Conservation (phyloP, 2,888 invertebrate genomes). For the Spisula subtruncata region DNA sequence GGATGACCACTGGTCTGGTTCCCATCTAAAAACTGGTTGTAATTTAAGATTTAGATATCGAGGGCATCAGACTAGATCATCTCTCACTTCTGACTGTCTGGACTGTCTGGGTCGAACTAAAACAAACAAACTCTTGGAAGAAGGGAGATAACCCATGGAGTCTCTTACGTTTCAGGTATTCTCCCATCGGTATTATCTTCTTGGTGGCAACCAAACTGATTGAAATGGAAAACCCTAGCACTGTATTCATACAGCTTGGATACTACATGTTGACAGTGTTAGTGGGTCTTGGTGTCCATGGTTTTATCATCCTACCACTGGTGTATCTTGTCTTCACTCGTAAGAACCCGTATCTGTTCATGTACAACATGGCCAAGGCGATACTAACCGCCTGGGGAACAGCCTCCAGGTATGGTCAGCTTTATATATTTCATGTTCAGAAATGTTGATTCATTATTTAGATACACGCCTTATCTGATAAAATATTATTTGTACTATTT, state of each 20-base stretch:
- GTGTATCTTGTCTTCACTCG: slow-evolving; percentile 91
- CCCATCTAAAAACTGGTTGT: too few species aligned
- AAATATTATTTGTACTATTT: too few species aligned
- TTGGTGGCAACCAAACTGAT: slow-evolving; percentile 94
- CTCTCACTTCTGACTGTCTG: too few species aligned
- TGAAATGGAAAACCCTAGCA: slow-evolving; percentile 94
- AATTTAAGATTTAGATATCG: too few species aligned
- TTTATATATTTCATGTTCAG: too few species aligned
- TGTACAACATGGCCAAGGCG: slow-evolving; percentile 88
- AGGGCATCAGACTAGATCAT: too few species aligned
- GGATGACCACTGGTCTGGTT: too few species aligned
- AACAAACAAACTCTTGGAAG: too few species aligned
- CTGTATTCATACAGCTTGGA: slow-evolving; percentile 95
- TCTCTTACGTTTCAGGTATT: slow-evolving; percentile 80
- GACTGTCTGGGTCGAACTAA: too few species aligned
- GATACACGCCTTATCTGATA: neutral
- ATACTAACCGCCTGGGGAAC: slow-evolving; percentile 89
- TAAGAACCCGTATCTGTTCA: slow-evolving; percentile 82
- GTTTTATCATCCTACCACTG: slow-evolving; percentile 95
- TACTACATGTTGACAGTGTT: slow-evolving; percentile 95
- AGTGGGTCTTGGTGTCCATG: slow-evolving; percentile 95
- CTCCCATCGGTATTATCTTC: slow-evolving; percentile 86
- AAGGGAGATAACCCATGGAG: too few species aligned
- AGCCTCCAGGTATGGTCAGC: slow-evolving; percentile 80
- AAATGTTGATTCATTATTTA: too few species aligned